Conservation (phyloP, 2,888 invertebrate species). For the Seira musarum region DNA sequence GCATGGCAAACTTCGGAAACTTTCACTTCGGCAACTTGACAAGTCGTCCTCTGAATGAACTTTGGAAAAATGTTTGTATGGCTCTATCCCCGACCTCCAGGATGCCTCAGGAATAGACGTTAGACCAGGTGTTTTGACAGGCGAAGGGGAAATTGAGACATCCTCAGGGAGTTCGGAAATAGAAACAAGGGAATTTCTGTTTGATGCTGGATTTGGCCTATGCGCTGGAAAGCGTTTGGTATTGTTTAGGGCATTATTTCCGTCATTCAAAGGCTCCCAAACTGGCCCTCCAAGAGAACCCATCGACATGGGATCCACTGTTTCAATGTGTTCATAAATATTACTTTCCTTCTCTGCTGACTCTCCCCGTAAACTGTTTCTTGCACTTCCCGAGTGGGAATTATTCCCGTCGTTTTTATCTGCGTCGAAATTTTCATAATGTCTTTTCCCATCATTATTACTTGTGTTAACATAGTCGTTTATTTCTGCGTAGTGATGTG, state of each 20-base stretch:
- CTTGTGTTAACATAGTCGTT: conserved; percentile 53
- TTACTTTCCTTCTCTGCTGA: conserved; percentile 45
- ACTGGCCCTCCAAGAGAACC: neutral
- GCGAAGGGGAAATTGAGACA: conserved; percentile 32
- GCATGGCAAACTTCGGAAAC: conserved; percentile 39
- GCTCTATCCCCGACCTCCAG: conserved; percentile 39
- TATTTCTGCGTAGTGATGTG: conserved; percentile 64
- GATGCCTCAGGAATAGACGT: conserved; percentile 40
- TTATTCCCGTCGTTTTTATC: conserved; percentile 4
- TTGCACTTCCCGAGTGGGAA: conserved; percentile 2
- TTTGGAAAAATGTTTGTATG: conserved; percentile 29
- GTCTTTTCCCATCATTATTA: conserved; percentile 43
- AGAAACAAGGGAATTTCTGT: conserved; percentile 58
- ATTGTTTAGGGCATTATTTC: neutral
- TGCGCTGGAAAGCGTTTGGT: conserved; percentile 38
- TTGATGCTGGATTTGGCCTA: conserved; percentile 39
- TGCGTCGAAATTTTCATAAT: conserved; percentile 56
- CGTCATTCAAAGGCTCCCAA: conserved; percentile 43
- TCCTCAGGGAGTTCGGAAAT: conserved; percentile 62
- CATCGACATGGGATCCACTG: conserved; percentile 15
- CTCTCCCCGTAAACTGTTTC: conserved; percentile 18
- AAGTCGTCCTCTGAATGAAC: conserved; percentile 51
- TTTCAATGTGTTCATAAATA: conserved; percentile 62
- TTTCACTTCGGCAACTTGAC: conserved; percentile 49
- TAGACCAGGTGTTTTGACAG: conserved; percentile 31